Evolutionary conservation across 2,113 vertebrate genomes (phyloP), one percentile per base, ranked within the genome.

Genomic region (Opisthocomus hoazin): DNA sequence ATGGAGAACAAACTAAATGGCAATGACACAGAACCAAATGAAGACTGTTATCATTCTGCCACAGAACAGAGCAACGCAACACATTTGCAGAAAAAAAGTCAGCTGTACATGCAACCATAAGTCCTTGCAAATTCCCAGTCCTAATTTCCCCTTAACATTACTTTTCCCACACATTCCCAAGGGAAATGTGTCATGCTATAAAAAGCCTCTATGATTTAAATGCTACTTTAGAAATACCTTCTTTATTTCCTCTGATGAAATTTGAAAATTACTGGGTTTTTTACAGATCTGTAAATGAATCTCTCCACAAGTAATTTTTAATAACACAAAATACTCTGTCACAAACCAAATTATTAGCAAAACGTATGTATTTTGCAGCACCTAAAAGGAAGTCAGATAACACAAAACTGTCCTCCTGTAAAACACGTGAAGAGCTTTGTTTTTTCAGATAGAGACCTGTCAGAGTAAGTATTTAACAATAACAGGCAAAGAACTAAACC

Each of bases 181-280:
- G 5, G 24, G 5, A 82, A 79, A 53, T 0, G 0, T 24, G 12
- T 50, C 32, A 63, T 6, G 5, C 18, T 65, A 74, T 12, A 36
- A 48, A 63, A 89, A 36, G 46, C 13, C 18, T 54, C 19, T 50
- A 9, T 2, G 2, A 73, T 36, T 68, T 61, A 71, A 81, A 71
- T 37, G 53, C 34, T 71, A 36, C 16, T 73, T 89, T 15, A 89
- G 27, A 91, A 85, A 20, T 22, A 64, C 57, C 11, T 46, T 68
- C 7, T 37, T 84, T 48, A 57, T 36, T 74, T 70, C 11, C 22
- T 57, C 17, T 60, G 6, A 54, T 41, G 7, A 84, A 74, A 68
- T 70, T 19, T 51, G 30, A 48, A 24, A 70, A 48, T 51, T 19
- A 53, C 15, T 53, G 8, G 32, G 39, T 78, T 84, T 46, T 30